Evolutionary conservation across 2,888 invertebrate species (phyloP), one percentile per base, ranked within the genome.

Genomic region (Allygus modestus): DNA sequence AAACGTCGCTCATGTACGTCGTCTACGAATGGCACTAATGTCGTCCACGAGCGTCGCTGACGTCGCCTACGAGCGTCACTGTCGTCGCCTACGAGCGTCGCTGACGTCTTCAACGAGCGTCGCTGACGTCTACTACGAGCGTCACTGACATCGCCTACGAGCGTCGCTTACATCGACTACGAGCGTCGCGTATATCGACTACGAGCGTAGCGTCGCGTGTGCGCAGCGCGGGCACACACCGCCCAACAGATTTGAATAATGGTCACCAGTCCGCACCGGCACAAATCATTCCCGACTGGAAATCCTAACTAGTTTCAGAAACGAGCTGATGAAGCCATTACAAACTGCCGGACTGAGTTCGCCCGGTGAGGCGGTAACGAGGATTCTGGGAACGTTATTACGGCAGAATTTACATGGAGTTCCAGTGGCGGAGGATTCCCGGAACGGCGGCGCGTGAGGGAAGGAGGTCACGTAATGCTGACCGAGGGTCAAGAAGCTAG

Each of bases 241-340:
- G 12, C 2, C 11, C 65, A 15, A 28, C 65, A 28, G 65, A 11
- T 65, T 4, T 65, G 65, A 65, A 28, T 65, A 65, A 65, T 31
- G 15, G 65, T 31, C 65, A 31, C 65, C 20, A 23, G 58, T 58
- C 58, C 23, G 1, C 58, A 20, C 20, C 2, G 15, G 17, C 31
- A 65, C 65, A 65, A 65, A 65, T 65, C 65, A 65, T 65, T 31
- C 28, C 65, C 15, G 15, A 51, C 51, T 51, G 23, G 54, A 4
- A 54, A 54, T 54, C 20, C 54, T 65, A 65, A 65, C 65, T 65
- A 65, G 28, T 65, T 65, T 15, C 65, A 28, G 23, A 58, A 58
- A 58, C 28, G 65, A 5, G 65, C 65, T 65, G 65, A 65, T 65
- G 26, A 65, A 65, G 65, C 31, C 65, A 65, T 65, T 65, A 65